Conservation (phyloP, 1,140 invertebrate genomes). For the Chlorops oryzae region DNA sequence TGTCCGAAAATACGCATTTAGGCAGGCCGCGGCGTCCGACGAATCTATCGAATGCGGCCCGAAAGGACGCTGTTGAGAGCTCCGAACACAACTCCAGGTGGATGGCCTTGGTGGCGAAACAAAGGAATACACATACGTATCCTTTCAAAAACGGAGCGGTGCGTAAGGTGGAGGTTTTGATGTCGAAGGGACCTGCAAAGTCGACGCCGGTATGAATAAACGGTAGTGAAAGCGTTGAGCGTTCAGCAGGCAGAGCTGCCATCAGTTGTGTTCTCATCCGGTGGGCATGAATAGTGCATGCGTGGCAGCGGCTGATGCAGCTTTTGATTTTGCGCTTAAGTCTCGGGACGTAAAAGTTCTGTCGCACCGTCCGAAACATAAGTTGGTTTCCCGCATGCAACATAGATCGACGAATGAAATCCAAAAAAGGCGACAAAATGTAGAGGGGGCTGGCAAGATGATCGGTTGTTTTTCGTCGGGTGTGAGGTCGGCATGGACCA, state of each 20-base stretch:
- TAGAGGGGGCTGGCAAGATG: too few species aligned
- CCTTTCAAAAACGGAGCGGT: constrained; percentile 7
- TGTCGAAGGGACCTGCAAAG: constrained; percentile 38
- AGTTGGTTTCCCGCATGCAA: too few species aligned
- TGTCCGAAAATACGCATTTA: constrained; percentile 34
- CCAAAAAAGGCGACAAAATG: too few species aligned
- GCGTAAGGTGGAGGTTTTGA: constrained; percentile 12
- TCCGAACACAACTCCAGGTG: constrained; percentile 25
- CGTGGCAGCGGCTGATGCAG: too few species aligned
- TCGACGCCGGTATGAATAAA: constrained; percentile 34
- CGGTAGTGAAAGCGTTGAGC: constrained; percentile 15
- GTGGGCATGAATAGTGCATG: constrained; percentile 12
- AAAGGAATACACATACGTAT: constrained; percentile 18
- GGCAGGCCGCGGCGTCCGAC: too few species aligned
- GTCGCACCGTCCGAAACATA: too few species aligned
- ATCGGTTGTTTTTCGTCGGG: constrained; percentile 2
- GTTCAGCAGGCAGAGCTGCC: too few species aligned
- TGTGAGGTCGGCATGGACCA: too few species aligned
- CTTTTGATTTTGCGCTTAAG: constrained; percentile 19
- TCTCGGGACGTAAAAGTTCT: too few species aligned
- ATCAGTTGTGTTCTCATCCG: constrained; percentile 25
- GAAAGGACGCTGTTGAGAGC: constrained; percentile 22
- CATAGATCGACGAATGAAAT: too few species aligned
- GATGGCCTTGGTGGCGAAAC: constrained; percentile 19
- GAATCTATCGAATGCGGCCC: too few species aligned